A percentile compares a stretch with the other conserved stretches of the same genome.
phyloP scores from a whole-genome alignment of 2,113 vertebrate species.

The Engystomops pustulosus region DNA sequence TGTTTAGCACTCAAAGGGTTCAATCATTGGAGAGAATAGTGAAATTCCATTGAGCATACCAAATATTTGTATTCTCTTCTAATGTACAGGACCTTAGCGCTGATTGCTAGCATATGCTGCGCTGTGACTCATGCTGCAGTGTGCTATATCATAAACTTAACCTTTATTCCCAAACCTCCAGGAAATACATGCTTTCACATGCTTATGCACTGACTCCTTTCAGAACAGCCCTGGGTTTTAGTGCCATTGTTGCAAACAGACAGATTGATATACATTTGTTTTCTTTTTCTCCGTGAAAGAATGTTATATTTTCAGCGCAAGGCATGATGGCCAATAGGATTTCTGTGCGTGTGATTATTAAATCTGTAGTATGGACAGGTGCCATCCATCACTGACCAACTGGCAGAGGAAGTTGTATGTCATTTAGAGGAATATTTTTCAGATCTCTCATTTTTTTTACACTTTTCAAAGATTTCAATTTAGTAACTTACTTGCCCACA shows the following conservation, averaged over 20 bases:
- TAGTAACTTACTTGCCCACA: too few relatives aligned
- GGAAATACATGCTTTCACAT: constrained; percentile 55
- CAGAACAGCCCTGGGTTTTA: constrained; percentile 48
- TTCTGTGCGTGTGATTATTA: neutral
- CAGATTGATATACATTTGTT: constrained; percentile 48
- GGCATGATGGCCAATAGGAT: constrained; percentile 3
- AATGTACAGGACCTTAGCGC: constrained; percentile 37
- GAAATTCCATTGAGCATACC: constrained; percentile 50
- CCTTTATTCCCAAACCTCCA: constrained; percentile 53
- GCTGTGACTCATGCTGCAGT: constrained; percentile 49
- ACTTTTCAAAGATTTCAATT: too few relatives aligned
- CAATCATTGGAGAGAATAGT: constrained; percentile 41
- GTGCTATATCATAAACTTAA: constrained; percentile 46
- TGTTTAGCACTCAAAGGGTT: constrained; percentile 14
- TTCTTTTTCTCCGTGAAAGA: constrained; percentile 38
- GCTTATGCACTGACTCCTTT: constrained; percentile 35
- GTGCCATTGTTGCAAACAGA: constrained; percentile 51
- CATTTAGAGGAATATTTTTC: neutral
- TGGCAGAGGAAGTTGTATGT: neutral
- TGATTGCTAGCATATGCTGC: constrained; percentile 55
- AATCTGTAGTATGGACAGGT: constrained; percentile 13
- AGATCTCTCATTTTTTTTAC: neutral
- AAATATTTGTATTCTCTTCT: constrained; percentile 56
- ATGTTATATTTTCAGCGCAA: constrained; percentile 32
- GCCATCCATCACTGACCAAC: constrained; percentile 13